A percentile compares a stretch with the other conserved stretches of the same genome.
phyloP scores from a whole-genome alignment of 2,113 vertebrate genomes.

The Nettapus auritus region DNA sequence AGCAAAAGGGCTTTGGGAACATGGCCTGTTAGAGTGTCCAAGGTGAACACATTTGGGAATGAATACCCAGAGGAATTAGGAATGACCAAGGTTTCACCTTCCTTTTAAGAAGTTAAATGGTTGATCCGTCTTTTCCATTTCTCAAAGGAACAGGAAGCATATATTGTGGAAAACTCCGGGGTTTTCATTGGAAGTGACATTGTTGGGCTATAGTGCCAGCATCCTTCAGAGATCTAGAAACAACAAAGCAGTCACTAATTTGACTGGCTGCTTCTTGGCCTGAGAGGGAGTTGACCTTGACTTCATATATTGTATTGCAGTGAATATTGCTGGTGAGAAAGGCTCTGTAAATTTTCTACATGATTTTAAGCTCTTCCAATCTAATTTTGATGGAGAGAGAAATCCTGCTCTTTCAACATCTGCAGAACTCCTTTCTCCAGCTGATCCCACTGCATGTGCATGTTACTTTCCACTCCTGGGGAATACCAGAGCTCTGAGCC shows the following conservation, averaged over 20 bases:
- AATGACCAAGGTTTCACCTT: not conserved
- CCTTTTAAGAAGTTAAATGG: not conserved
- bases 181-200: not conserved
- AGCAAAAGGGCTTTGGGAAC: not conserved
- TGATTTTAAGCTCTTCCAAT: not conserved
- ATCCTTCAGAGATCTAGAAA: not conserved
- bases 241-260: not conserved
- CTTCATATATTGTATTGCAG: not conserved
- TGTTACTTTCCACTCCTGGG: not conserved
- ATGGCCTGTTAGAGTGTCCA: not conserved
- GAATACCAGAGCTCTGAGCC: not conserved
- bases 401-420: not conserved
- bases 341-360: not conserved
- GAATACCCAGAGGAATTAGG: not conserved
- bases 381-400: not conserved
- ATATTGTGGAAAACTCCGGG: not conserved
- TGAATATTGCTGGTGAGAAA: not conserved
- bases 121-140: not conserved
- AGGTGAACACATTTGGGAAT: rapidly evolving
- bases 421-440: not conserved
- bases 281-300: not conserved
- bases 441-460: not conserved
- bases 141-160: not conserved
- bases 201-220: not conserved
- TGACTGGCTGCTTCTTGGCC: not conserved